These are phyloP conservation scores for Archilochus colubris DNA, from an alignment of 2,113 vertebrate species.

Conservation along the genomic window DNA sequence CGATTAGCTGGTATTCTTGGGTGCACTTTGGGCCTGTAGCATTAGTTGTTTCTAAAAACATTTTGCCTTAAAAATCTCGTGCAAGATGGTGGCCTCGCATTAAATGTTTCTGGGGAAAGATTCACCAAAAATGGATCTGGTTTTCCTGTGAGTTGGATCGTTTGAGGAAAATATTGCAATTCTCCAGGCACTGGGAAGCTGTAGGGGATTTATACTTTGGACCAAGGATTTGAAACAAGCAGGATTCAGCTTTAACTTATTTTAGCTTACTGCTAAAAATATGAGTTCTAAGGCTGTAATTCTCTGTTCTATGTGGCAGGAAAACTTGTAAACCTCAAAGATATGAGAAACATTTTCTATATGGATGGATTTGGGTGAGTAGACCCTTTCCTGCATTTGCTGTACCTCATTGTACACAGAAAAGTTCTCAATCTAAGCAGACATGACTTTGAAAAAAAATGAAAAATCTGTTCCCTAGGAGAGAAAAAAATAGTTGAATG, in stretches of 20 bases:
- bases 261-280: background rate
- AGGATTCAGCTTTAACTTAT: background rate
- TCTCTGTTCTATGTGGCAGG: fast-evolving
- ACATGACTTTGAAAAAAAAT: background rate
- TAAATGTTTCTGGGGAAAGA: background rate
- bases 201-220: background rate
- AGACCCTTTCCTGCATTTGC: background rate
- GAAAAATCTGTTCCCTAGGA: background rate
- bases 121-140: background rate
- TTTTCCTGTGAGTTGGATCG: background rate
- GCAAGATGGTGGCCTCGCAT: background rate
- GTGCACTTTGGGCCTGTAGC: background rate
- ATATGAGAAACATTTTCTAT: background rate
- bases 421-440: background rate
- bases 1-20: background rate
- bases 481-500: background rate
- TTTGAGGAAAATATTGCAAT: background rate
- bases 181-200: background rate
- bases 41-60: background rate
- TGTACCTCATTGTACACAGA: background rate
- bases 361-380: background rate
- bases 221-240: background rate
- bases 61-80: background rate
- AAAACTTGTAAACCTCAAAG: background rate
- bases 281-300: background rate